Base-by-base conservation (phyloP, 2,113 vertebrate genomes). In the Numenius arquata region DNA sequence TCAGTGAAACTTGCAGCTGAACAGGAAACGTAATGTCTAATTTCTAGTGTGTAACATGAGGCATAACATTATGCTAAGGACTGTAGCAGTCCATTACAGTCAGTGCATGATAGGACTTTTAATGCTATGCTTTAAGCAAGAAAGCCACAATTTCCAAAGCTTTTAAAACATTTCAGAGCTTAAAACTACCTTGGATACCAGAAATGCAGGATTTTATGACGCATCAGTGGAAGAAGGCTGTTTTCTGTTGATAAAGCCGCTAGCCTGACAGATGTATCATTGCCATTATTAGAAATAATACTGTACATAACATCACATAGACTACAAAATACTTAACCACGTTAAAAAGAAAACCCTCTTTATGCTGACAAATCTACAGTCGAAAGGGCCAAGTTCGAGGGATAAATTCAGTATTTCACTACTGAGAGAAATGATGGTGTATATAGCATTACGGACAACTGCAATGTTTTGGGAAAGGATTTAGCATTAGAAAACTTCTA, bases 321-420 rank as follows among this genome's bases (percentile, higher is more conserved):
- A n/a, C 32, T n/a, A 58, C 30, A 77, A 67, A 86, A 68, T 45
- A 32, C 3, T 73, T 27, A 65, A 26, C 4, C 0, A 0, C 23
- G 5, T 43, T 71, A 61, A 85, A 92, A 77, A 5, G 5, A 59
- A 87, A 75, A 48, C 0, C 15, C 26, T 79, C 15, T 7, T 47
- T n/a, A 26, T 8, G 8, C 15, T 82, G 55, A 89, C 11, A 73
- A 79, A 48, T 56, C 23, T 61, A 41, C 58, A 73, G 4, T 9
- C 0, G 0, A 72, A 91, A 85, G 21, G 27, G 3, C 2, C 23
- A 47, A 7, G 12, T 36, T 55, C 9, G 3, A 29, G 21, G 43
- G 12, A 4, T 75, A 71, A 81, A 11, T 87, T 78, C 70, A 68
- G 12, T 41, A 36, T 55, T 86, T 89, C 34, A 8, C 32, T 84